Evolutionary conservation across 2,797 vertebrate species (phyloP).

Genomic region (Poecilia velifera): DNA sequence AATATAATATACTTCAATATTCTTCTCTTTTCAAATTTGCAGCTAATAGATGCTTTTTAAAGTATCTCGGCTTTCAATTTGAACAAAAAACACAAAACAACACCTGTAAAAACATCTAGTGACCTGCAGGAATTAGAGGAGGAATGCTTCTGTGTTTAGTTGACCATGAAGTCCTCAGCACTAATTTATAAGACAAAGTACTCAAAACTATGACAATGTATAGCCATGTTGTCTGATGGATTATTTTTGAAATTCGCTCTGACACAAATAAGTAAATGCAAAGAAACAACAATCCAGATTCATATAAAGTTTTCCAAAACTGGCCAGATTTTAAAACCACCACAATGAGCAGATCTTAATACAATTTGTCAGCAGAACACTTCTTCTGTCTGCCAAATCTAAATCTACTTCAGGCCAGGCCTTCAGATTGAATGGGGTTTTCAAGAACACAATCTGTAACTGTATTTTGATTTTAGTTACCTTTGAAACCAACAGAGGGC

Average conservation of each 20-base stretch:
- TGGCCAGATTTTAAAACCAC: background rate
- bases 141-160: background rate
- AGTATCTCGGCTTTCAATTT: background rate
- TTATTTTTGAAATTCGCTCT: background rate
- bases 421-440: background rate
- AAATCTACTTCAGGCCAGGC: background rate
- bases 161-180: background rate
- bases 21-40: background rate
- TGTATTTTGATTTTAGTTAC: background rate
- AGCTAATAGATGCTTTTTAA: background rate
- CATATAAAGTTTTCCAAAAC: background rate
- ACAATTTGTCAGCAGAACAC: background rate
- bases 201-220: too few species aligned
- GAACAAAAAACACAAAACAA: background rate
- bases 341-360: too few species aligned
- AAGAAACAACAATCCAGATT: background rate
- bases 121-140: background rate
- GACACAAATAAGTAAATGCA: background rate
- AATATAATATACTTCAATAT: background rate
- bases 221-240: too few species aligned
- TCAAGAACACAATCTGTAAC: background rate
- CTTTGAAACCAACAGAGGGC: conserved; percentile 53
- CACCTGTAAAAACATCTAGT: background rate
- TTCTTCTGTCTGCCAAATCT: background rate
- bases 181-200: background rate